Evolutionary conservation across 2,888 invertebrate genomes (phyloP).

Genomic region (Tipula vernalis): DNA sequence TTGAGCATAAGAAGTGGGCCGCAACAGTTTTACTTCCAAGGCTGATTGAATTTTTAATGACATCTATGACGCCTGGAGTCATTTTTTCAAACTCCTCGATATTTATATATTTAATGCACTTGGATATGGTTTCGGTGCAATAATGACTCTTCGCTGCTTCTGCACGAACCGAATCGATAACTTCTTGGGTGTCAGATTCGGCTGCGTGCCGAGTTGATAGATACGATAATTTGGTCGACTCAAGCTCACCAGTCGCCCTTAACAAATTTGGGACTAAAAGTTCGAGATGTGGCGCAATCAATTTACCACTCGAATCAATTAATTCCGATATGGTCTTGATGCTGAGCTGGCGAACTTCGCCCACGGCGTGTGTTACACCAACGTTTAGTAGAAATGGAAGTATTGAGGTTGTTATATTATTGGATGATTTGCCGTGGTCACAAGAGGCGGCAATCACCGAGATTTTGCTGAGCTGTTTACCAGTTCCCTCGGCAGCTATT

Average conservation of each 20-base stretch:
- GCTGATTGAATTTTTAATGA: conserved; percentile 66
- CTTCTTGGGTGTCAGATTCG: conserved; percentile 58
- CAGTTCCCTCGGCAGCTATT: conserved; percentile 57
- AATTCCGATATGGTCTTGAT: conserved; percentile 77
- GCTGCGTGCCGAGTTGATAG: conserved; percentile 59
- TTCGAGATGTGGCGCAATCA: conserved; percentile 69
- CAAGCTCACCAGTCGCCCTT: conserved; percentile 76
- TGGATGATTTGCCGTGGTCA: conserved; percentile 58
- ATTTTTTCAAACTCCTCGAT: conserved; percentile 63
- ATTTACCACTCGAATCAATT: conserved; percentile 64
- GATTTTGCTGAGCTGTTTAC: conserved; percentile 62
- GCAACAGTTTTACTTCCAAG: conserved; percentile 75
- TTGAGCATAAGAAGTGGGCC: conserved; percentile 62
- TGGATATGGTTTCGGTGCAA: conserved; percentile 67
- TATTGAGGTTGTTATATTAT: conserved; percentile 57
- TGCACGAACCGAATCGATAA: conserved; percentile 66
- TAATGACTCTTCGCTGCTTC: conserved; percentile 73
- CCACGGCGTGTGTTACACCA: conserved; percentile 67
- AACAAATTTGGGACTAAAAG: conserved; percentile 72
- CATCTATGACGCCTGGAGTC: conserved; percentile 67
- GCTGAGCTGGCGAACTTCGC: conserved; percentile 67
- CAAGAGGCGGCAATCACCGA: conserved; percentile 42
- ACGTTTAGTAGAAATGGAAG: conserved; percentile 68
- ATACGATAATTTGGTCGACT: conserved; percentile 66
- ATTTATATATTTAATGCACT: conserved; percentile 62